These are phyloP conservation scores for Sparidentex hasta DNA, from an alignment of 2,797 vertebrate genomes.

Conservation along the genomic window DNA sequence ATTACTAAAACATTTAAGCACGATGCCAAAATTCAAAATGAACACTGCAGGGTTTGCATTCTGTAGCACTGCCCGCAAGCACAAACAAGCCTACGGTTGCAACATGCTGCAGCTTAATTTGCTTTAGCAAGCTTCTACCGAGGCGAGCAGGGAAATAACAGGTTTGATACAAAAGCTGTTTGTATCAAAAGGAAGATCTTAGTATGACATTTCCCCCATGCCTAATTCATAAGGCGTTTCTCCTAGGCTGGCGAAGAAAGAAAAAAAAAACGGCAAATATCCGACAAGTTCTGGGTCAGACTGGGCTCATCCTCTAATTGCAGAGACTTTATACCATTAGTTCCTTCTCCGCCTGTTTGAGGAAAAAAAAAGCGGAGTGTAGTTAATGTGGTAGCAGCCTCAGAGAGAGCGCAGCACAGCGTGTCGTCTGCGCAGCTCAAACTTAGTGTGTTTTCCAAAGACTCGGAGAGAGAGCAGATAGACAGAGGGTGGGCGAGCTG, in stretches of 20 bases:
- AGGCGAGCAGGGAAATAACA: slow-evolving; percentile 39
- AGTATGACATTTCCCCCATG: slow-evolving; percentile 1
- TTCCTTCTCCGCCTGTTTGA: slow-evolving; percentile 49
- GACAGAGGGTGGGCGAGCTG: slow-evolving; percentile 20
- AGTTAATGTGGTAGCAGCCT: slow-evolving; percentile 49
- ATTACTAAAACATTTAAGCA: slow-evolving; percentile 59
- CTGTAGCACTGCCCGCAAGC: slow-evolving; percentile 63
- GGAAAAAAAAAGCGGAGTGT: slow-evolving; percentile 50
- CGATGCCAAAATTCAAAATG: slow-evolving; percentile 49
- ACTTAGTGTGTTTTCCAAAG: slow-evolving; percentile 38
- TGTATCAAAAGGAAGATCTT: slow-evolving; percentile 30
- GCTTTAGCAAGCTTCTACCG: slow-evolving; percentile 49
- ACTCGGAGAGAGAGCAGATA: slow-evolving; percentile 34
- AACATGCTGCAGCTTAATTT: slow-evolving; percentile 54
- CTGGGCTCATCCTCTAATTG: slow-evolving; percentile 42
- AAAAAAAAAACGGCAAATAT: slow-evolving; percentile 33
- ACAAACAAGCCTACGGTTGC: slow-evolving; percentile 75
- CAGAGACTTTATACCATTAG: slow-evolving; percentile 60
- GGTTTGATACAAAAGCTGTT: slow-evolving; percentile 26
- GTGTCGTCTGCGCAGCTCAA: neutral
- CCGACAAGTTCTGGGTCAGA: slow-evolving; percentile 39
- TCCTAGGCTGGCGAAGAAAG: neutral
- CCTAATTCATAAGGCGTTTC: slow-evolving; percentile 33
- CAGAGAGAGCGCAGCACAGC: slow-evolving; percentile 20
- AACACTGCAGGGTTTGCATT: slow-evolving; percentile 55